Conservation (phyloP, 2,797 vertebrate genomes). For the Heterohyrax brucei region DNA sequence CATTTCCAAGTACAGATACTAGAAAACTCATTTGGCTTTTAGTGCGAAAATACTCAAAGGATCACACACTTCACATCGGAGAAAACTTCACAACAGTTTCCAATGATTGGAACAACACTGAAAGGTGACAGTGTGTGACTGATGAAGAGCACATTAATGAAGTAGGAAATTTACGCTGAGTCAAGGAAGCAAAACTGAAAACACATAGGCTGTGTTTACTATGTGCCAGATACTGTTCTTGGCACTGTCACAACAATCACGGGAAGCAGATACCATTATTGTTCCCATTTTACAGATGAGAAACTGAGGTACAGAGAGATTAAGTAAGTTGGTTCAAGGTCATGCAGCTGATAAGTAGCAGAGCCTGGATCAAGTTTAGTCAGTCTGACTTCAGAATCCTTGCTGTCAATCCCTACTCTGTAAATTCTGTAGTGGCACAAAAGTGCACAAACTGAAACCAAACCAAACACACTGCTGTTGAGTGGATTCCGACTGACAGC, state of each 20-base stretch:
- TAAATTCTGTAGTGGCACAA: neutral
- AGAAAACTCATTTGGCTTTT: conserved; percentile 39
- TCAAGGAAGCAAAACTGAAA: conserved; percentile 37
- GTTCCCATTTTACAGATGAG: conserved; percentile 58
- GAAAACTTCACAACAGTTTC: conserved; percentile 26
- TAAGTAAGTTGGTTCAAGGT: conserved; percentile 56
- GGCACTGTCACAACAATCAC: conserved; percentile 50
- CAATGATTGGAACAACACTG: conserved; percentile 28
- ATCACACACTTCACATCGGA: neutral
- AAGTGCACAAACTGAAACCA: neutral
- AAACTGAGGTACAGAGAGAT: conserved; percentile 46
- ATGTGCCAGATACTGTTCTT: neutral
- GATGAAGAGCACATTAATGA: conserved; percentile 52
- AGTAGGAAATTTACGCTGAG: conserved; percentile 32
- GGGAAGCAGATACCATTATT: conserved; percentile 25
- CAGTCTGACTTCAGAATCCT: neutral
- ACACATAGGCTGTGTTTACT: neutral
- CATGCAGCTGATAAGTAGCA: neutral
- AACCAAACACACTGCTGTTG: no score
- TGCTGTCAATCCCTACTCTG: conserved; percentile 21
- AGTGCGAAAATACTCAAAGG: conserved; percentile 51
- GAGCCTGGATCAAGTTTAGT: neutral
- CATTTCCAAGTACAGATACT: conserved; percentile 56
- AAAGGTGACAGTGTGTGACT: conserved; percentile 35
- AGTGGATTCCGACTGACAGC: no score